A percentile compares a stretch with the other conserved stretches of the same genome.
Conservation (phyloP, 2,888 invertebrate species). For the Drosophila rellima region DNA sequence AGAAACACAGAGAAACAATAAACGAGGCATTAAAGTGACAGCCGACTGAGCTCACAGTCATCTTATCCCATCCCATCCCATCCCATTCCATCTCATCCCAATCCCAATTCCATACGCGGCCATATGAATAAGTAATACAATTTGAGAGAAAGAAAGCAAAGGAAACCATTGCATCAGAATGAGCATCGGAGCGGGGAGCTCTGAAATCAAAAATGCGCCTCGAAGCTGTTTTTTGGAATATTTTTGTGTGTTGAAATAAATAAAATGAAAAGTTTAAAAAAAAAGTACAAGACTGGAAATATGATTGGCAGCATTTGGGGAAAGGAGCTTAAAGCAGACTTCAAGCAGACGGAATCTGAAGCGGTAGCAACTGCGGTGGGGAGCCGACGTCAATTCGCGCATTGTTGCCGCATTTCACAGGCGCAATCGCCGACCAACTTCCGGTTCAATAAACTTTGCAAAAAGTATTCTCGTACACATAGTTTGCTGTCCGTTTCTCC, state of each 20-base stretch:
- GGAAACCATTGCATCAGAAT: conserved; percentile 32
- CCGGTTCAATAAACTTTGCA: conserved; percentile 78
- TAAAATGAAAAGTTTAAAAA: conserved; percentile 4
- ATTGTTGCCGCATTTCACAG: conserved; percentile 75
- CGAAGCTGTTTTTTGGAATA: conserved; percentile 40
- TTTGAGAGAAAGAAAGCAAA: conserved; percentile 25
- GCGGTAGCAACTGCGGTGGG: background rate
- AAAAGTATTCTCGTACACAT: conserved; percentile 66
- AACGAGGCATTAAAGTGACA: conserved; percentile 60
- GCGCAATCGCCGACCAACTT: conserved; percentile 64
- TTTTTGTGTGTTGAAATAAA: background rate
- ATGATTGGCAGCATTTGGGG: conserved; percentile 48
- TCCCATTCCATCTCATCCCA: conserved; percentile 2
- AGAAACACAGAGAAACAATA: conserved; percentile 55
- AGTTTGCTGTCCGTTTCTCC: conserved; percentile 50
- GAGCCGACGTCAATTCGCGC: conserved; percentile 42
- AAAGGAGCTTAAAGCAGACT: conserved; percentile 46
- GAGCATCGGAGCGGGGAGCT: conserved; percentile 3
- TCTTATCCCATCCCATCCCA: conserved; percentile 8
- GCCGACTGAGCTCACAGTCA: conserved; percentile 35
- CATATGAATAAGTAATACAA: conserved; percentile 59
- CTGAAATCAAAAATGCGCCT: conserved; percentile 61
- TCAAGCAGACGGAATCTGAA: conserved; percentile 41
- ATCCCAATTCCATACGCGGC: conserved; percentile 27
- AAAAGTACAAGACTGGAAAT: conserved; percentile 27